These are phyloP conservation scores for Ips typographus DNA, from an alignment of 1,140 invertebrate genomes.

Conservation along the genomic window DNA sequence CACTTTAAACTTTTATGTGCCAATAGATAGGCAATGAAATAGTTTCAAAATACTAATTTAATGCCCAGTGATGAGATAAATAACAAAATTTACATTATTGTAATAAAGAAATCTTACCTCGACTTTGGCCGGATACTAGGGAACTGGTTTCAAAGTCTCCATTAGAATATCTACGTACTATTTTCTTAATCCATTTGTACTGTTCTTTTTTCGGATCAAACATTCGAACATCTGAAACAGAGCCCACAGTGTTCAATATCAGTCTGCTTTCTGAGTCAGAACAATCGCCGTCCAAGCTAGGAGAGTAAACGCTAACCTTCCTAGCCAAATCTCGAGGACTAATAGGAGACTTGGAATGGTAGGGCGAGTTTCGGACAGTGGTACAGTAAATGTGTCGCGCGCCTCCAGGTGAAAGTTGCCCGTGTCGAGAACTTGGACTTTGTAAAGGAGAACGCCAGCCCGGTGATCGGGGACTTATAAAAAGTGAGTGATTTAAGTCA, in stretches of 20 bases:
- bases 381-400: constrained; percentile 48
- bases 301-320: constrained; percentile 51
- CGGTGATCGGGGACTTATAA: constrained; percentile 50
- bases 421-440: constrained; percentile 48
- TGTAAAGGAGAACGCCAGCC: constrained; percentile 49
- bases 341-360: constrained; percentile 51
- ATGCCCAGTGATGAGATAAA: too few relatives aligned
- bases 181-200: constrained; percentile 51
- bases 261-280: constrained; percentile 50
- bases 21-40: too few relatives aligned
- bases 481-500: constrained; percentile 44
- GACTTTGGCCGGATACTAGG: constrained; percentile 49
- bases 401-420: constrained; percentile 48
- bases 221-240: constrained; percentile 39
- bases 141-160: constrained; percentile 52
- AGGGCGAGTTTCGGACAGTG: constrained; percentile 46
- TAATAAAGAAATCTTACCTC: constrained; percentile 42
- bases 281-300: constrained; percentile 50
- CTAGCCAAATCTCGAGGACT: constrained; percentile 48
- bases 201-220: constrained; percentile 47
- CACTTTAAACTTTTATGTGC: too few relatives aligned
- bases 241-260: constrained; percentile 41
- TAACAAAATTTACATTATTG: too few relatives aligned
- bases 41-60: too few relatives aligned
- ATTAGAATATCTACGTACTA: constrained; percentile 50